Evolutionary conservation across 2,888 invertebrate genomes (phyloP).

Genomic region (Hofmannophila pseudospretella): DNA sequence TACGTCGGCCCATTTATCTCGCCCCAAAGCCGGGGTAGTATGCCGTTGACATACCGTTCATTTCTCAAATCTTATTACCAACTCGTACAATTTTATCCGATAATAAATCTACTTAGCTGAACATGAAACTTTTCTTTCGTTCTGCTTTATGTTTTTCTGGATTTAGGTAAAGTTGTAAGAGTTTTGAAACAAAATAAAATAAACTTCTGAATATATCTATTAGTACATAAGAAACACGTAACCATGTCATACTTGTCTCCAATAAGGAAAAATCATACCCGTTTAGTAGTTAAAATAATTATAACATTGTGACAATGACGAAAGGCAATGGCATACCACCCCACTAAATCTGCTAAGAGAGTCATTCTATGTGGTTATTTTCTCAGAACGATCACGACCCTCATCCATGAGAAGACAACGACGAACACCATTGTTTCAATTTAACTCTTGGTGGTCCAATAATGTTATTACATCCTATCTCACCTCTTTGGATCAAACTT

Average conservation of each 20-base stretch:
- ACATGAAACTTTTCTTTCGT: constrained; percentile 22
- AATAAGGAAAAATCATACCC: too few relatives aligned
- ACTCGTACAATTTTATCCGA: constrained; percentile 50
- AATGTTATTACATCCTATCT: neutral
- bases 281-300: too few relatives aligned
- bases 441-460: neutral
- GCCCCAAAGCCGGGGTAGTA: constrained; percentile 42
- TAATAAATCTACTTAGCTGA: constrained; percentile 46
- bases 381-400: too few relatives aligned
- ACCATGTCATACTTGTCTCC: too few relatives aligned
- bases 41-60: constrained; percentile 62
- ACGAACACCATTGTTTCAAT: neutral
- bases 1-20: constrained; percentile 60
- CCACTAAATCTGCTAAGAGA: too few relatives aligned
- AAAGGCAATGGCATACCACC: too few relatives aligned
- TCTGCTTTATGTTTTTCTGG: constrained; percentile 5
- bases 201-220: too few relatives aligned
- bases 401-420: too few relatives aligned
- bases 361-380: too few relatives aligned
- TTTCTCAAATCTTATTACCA: constrained; percentile 68
- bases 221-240: too few relatives aligned
- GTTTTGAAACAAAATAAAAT: too few relatives aligned
- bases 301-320: too few relatives aligned
- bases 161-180: neutral
- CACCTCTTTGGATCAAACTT: constrained; percentile 12